Evolutionary conservation across 2,888 invertebrate genomes (phyloP).

Genomic region (Spodoptera exigua): DNA sequence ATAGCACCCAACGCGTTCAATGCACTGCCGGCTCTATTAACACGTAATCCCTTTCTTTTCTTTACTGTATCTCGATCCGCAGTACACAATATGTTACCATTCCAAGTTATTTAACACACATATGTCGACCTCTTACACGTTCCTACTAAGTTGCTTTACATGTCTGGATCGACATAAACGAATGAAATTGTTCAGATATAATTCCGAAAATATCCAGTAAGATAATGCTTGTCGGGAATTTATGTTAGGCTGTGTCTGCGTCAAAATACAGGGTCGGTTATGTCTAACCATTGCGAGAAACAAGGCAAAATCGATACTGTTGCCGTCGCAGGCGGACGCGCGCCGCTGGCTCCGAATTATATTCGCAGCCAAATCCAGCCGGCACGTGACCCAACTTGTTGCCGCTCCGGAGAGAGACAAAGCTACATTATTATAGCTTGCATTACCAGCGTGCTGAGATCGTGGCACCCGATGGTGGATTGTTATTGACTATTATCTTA

Average conservation of each 20-base stretch:
- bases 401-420: slow-evolving; percentile 71
- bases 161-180: slow-evolving; percentile 57
- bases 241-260: slow-evolving; percentile 63
- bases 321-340: slow-evolving; percentile 80
- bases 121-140: slow-evolving; percentile 59
- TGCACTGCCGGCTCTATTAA: slow-evolving; percentile 36
- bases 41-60: slow-evolving; percentile 49
- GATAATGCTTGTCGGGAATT: slow-evolving; percentile 50
- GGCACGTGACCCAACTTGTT: slow-evolving; percentile 89
- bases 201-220: slow-evolving; percentile 52
- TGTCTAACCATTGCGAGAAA: slow-evolving; percentile 79
- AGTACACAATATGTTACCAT: slow-evolving; percentile 63
- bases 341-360: slow-evolving; percentile 82
- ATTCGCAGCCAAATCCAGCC: slow-evolving; percentile 79
- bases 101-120: slow-evolving; percentile 68
- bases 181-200: slow-evolving; percentile 46
- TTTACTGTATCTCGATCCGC: slow-evolving; percentile 59
- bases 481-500: slow-evolving; percentile 59
- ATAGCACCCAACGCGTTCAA: slow-evolving; percentile 15
- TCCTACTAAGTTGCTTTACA: slow-evolving; percentile 56
- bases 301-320: slow-evolving; percentile 84
- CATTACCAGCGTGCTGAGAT: slow-evolving; percentile 55
- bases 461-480: slow-evolving; percentile 52
- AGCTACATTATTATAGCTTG: slow-evolving; percentile 62
- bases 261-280: slow-evolving; percentile 65